A percentile compares a stretch with the other conserved stretches of the same genome.
phyloP scores from a whole-genome alignment of 2,888 invertebrate species.

The Trichopria drosophilae region DNA sequence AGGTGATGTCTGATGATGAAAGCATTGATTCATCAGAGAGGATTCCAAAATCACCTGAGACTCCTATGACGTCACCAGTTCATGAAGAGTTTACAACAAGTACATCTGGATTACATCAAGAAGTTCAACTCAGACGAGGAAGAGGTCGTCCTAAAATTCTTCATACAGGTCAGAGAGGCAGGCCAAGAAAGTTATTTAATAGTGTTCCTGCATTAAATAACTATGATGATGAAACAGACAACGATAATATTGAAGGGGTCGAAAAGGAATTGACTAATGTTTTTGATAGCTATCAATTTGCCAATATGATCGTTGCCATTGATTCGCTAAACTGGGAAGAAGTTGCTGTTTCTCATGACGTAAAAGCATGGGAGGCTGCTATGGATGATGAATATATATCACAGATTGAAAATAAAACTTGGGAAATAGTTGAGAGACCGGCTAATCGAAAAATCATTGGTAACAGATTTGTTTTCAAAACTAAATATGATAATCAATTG shows the following conservation, averaged over 20 bases:
- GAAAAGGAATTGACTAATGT: conserved; percentile 20
- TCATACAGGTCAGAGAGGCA: conserved; percentile 16
- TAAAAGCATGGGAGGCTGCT: conserved; percentile 17
- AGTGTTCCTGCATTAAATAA: too few species aligned
- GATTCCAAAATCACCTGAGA: too few species aligned
- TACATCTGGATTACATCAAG: neutral
- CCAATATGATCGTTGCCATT: conserved; percentile 10
- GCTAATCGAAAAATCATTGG: conserved; percentile 20
- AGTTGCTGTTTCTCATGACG: conserved; percentile 11
- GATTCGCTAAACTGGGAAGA: conserved; percentile 19
- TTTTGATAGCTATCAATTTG: neutral
- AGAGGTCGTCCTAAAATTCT: conserved; percentile 13
- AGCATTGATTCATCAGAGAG: too few species aligned
- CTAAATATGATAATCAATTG: conserved; percentile 9
- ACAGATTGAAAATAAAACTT: conserved; percentile 23
- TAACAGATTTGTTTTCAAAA: conserved; percentile 24
- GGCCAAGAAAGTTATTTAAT: conserved; percentile 14
- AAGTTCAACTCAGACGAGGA: conserved; percentile 6
- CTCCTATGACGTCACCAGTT: too few species aligned
- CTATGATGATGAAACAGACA: too few species aligned
- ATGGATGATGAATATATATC: conserved; percentile 22
- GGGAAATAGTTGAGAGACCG: conserved; percentile 27
- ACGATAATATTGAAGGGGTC: too few species aligned
- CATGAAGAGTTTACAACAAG: too few species aligned
- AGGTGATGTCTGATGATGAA: too few species aligned